Base-by-base conservation (phyloP, 2,113 vertebrate species). In the Pontoporia blainvillei region DNA sequence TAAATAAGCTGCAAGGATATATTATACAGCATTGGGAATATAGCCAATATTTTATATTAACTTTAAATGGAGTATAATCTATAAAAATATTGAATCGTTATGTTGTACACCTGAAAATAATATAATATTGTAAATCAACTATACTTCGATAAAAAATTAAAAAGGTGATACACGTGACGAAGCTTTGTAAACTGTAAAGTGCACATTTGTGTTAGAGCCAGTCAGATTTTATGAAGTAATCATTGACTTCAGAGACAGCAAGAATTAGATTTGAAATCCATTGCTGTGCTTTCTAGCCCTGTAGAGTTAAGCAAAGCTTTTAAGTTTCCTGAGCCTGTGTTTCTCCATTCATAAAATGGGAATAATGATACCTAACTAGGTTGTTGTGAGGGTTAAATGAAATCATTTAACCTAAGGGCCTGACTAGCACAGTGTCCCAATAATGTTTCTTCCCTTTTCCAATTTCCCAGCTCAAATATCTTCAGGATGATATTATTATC, bases 201-300 rank as follows among this genome's bases (percentile, higher is more conserved):
- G 5, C 27, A 49, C 69, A 36, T 92, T 89, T 61, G 92, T 62
- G 21, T 66, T 75, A 78, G 49, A 96, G 46, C 54, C 36, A 39
- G 17, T 31, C 66, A 76, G 67, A 76, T 54, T 14, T 20, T 52
- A 54, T 39, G 41, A 54, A 59, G 1, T 81, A 89, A 82, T 39
- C 36, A 4, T 17, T 94, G 49, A 82, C 44, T 85, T 86, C 61
- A 27, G 10, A 71, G 31, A 76, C 1, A 49, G 20, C 18, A 79
- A 72, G 36, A 64, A 41, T 92, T 52, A 83, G n/a, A 36, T 18
- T 54, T 66, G 49, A 84, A 84, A 79, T 39, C 54, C 13, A 79
- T 25, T 10, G 61, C 69, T 64, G 34, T 3, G 52, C 10, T 64
- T 66, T 12, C 17, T 75, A 39, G 18, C n/a, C 76, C n/a, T 67